Evolutionary conservation across 2,888 invertebrate species (phyloP).

Genomic region (Osmoderma eremita): DNA sequence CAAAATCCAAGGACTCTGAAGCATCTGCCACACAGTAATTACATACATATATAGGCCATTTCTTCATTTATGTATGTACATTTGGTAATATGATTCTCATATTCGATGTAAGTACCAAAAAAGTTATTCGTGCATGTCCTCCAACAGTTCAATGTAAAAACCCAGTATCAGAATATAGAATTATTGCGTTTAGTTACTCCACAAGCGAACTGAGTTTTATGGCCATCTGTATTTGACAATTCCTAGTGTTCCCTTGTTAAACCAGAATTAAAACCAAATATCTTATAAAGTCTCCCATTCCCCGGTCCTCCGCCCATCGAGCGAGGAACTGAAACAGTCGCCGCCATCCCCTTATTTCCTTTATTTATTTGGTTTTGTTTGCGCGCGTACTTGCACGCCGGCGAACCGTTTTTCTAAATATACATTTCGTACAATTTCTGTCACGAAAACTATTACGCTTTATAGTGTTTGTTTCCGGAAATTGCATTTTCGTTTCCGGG

Average conservation of each 20-base stretch:
- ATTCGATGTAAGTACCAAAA: no score
- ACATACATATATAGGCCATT: no score
- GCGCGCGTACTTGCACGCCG: constrained; percentile 33
- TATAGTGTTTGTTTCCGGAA: constrained; percentile 37
- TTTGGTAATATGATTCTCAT: no score
- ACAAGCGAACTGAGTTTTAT: no score
- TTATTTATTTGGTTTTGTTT: constrained; percentile 31
- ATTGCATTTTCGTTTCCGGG: constrained; percentile 39
- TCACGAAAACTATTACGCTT: constrained; percentile 42
- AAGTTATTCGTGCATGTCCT: no score
- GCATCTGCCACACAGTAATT: no score
- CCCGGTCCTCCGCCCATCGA: neutral
- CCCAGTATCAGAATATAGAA: no score
- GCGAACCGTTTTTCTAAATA: constrained; percentile 36
- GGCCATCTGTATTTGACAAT: no score
- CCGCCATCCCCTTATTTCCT: constrained; percentile 20
- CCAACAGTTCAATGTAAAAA: no score
- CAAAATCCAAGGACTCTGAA: no score
- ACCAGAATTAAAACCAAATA: neutral
- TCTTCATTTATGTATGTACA: no score
- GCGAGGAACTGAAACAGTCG: constrained; percentile 17
- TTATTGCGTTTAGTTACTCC: no score
- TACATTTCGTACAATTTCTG: constrained; percentile 39
- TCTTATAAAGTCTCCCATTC: neutral
- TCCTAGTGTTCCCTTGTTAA: neutral